phyloP scores from a whole-genome alignment of 2,113 vertebrate species.

The Lagopus leucura region DNA sequence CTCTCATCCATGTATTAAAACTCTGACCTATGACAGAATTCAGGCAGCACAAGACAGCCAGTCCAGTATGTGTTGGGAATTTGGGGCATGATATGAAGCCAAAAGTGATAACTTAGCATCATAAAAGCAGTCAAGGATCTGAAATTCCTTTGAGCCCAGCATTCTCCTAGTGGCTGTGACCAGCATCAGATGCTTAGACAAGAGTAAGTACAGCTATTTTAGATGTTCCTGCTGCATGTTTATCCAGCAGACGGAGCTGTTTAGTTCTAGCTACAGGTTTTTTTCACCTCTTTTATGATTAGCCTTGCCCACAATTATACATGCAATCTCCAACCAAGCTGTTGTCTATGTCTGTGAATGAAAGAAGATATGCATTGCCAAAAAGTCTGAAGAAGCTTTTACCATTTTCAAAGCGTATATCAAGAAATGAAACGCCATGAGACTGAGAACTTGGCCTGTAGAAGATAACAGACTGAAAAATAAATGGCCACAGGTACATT shows the following conservation, averaged over 20 bases:
- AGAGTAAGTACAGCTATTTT: not conserved
- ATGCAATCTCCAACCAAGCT: not conserved
- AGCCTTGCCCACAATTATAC: not conserved
- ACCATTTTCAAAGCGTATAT: not conserved
- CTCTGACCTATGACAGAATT: not conserved
- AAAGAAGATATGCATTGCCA: not conserved
- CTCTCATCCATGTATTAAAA: not conserved
- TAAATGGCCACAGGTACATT: not conserved
- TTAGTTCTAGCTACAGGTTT: not conserved
- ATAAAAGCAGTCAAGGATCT: not conserved
- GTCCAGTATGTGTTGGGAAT: not conserved
- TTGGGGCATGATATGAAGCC: not conserved
- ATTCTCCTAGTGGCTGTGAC: not conserved
- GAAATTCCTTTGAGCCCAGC: not conserved
- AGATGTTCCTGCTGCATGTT: not conserved
- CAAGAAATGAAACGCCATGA: not conserved
- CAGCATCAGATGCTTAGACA: not conserved
- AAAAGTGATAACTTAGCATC: not conserved
- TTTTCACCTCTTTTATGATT: not conserved
- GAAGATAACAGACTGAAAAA: not conserved
- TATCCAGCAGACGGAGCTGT: not conserved
- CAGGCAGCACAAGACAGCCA: not conserved
- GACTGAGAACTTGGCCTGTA: not conserved
- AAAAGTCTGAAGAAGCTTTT: not conserved
- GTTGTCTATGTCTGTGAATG: not conserved